Evolutionary conservation across 2,797 vertebrate species (phyloP), one percentile per base, ranked within the genome.

Genomic region (Trachops cirrhosus): DNA sequence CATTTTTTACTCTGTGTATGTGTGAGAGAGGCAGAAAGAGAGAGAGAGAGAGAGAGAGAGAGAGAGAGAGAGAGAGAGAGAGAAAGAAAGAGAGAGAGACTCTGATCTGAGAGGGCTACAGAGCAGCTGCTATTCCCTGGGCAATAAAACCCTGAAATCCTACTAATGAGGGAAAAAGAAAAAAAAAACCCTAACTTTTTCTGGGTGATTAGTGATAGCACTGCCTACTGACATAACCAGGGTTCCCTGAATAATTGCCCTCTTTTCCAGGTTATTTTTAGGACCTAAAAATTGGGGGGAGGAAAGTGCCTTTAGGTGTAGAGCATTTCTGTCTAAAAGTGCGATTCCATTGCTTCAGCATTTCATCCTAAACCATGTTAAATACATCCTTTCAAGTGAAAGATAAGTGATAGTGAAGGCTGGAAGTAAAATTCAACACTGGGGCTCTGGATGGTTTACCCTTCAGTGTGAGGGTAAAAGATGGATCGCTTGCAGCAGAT

Each of bases 241-340:
- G 50, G 74, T 91, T 93, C 86, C 88, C 67, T 80, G 88, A 96
- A 96, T 95, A 97, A 96, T 96, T 93, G 88, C 57, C 88, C 88
- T 90, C 86, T 94, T 97, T 96, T 73, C 44, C 22, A 67, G 41
- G 91, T 95, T 97, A 96, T 91, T 94, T 97, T 97, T 97, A 96
- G 78, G 80, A 91, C 52, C 67, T 87, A 57, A 86, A 95, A 92
- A 59, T 24, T 71, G 8, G 12, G 46, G 52, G 19, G 14, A 59
- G 86, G 62, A 86, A 96, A 83, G 44, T 92, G 18, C 79, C 88
- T 93, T 82, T 67, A 77, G 71, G 70, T 89, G 7, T 57, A 92
- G 74, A 89, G 26, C 12, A 44, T 86, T 93, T 93, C 37, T 48
- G 6, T 91, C 70, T 79, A 39, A 93, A 92, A 87, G 46, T 52